phyloP scores from a whole-genome alignment of 2,888 invertebrate species.

The Tetragonisca angustula region DNA sequence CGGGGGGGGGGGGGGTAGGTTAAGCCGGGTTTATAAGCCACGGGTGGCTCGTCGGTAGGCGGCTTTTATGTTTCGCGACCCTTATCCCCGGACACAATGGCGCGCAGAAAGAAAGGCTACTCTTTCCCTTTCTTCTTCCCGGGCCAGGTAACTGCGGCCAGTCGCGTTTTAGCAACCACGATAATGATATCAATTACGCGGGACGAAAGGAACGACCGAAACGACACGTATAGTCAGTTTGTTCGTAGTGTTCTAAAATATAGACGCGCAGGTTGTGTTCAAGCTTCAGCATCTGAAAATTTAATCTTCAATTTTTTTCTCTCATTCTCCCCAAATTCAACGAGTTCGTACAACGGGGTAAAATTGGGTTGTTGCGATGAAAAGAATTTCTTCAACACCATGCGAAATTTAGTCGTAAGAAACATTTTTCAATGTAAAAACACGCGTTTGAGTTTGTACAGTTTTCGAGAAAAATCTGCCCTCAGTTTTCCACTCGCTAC shows the following conservation, averaged over 20 bases:
- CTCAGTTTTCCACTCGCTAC: too few relatives aligned
- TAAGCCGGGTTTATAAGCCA: slow-evolving; percentile 74
- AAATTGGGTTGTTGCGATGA: too few relatives aligned
- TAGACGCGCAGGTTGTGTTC: not conserved
- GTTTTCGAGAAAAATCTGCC: too few relatives aligned
- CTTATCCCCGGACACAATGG: slow-evolving; percentile 58
- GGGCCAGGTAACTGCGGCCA: slow-evolving; percentile 23
- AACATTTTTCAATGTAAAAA: too few relatives aligned
- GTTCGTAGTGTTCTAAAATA: not conserved
- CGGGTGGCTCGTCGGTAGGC: slow-evolving; percentile 68
- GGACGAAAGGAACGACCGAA: slow-evolving; percentile 2
- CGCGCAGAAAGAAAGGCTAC: slow-evolving; percentile 1
- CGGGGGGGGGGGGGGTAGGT: slow-evolving; percentile 49
- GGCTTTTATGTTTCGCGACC: slow-evolving; percentile 70
- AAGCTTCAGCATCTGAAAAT: not conserved
- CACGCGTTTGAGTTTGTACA: too few relatives aligned
- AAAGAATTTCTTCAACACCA: too few relatives aligned
- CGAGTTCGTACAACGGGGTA: too few relatives aligned
- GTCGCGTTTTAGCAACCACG: slow-evolving; percentile 43
- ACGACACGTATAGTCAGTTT: slow-evolving; percentile 15
- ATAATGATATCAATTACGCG: slow-evolving; percentile 52
- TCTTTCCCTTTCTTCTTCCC: slow-evolving; percentile 5
- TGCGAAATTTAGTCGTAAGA: too few relatives aligned
- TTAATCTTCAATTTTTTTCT: not conserved
- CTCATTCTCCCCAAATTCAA: too few relatives aligned